Evolutionary conservation across 1,140 invertebrate genomes (phyloP).

Genomic region (Reticulitermes speratus): DNA sequence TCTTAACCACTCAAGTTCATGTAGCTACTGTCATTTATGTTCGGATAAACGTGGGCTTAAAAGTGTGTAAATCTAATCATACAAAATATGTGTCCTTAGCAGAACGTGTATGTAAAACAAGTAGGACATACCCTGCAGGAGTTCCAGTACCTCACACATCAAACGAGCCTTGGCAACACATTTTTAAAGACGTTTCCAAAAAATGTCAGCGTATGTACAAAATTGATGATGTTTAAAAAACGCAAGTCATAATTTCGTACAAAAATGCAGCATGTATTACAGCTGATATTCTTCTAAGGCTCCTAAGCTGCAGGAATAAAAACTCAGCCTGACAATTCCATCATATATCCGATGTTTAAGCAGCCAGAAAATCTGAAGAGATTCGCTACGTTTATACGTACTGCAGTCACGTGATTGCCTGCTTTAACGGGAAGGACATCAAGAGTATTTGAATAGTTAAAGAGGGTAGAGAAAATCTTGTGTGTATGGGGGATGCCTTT

Average conservation of each 20-base stretch:
- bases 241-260: neutral
- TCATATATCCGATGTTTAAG: neutral
- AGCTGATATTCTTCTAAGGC: neutral
- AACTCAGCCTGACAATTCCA: conserved; percentile 6
- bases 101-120: neutral
- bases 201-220: neutral
- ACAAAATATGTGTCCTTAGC: neutral
- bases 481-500: neutral
- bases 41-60: too few relatives aligned
- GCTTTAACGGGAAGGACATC: conserved; percentile 1
- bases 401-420: neutral
- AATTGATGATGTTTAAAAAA: neutral
- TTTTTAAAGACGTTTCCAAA: neutral
- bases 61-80: too few relatives aligned
- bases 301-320: neutral
- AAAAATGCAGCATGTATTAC: neutral
- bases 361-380: conserved; percentile 14
- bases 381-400: neutral
- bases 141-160: neutral
- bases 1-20: too few relatives aligned
- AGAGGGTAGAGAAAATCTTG: neutral
- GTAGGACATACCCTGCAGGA: too few relatives aligned
- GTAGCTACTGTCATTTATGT: too few relatives aligned
- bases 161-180: neutral
- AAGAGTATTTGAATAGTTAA: conserved; percentile 17